Base-by-base conservation (phyloP, 2,113 vertebrate genomes). In the Brachypteracias leptosomus region DNA sequence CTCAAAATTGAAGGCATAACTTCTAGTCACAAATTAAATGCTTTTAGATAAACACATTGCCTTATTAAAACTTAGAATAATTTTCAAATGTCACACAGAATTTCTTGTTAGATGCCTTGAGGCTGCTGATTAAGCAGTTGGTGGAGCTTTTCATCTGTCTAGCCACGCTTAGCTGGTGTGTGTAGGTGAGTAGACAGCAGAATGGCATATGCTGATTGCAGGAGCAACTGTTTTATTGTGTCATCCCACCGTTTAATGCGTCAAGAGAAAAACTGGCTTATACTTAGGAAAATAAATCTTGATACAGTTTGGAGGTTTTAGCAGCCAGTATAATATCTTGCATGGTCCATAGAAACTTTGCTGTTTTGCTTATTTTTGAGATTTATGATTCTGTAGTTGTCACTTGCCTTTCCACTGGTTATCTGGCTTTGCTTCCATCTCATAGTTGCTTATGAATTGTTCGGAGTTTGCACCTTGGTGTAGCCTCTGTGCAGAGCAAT, bases 111-210 rank as follows among this genome's bases (percentile, higher is more conserved):
- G 52, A 63, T 13, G 14, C 68, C 49, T 83, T 80, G 40, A 78
- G 83, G 68, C 76, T 89, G 90, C 88, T 92, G 83, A 94, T 81
- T 28, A 93, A 89, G 85, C 76, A 68, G 65, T 70, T 94, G 76
- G 11, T 86, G 16, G 65, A 94, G 85, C 36, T 90, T 95, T 44
- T 85, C 76, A 92, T 96, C 90, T 95, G 73, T 81, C 57, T 82
- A 42, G 49, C 18, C 17, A 24, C 26, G 19, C 36, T 90, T 78
- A 65, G 19, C 38, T 84, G 58, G 16, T 85, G 36, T 3, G 19
- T 81, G 83, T 93, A 92, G 90, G 79, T 96, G 90, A 91, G 59
- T 75, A 90, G 33, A 40, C 66, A 86, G 73, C 72, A 84, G 68
- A 80, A 17, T 4, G 33, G 46, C 66, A 22, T 84, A 74, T 46